Percentiles rank a stretch among this genome's conserved stretches.
Conservation (phyloP, 2,113 vertebrate genomes). For the Origma solitaria region DNA sequence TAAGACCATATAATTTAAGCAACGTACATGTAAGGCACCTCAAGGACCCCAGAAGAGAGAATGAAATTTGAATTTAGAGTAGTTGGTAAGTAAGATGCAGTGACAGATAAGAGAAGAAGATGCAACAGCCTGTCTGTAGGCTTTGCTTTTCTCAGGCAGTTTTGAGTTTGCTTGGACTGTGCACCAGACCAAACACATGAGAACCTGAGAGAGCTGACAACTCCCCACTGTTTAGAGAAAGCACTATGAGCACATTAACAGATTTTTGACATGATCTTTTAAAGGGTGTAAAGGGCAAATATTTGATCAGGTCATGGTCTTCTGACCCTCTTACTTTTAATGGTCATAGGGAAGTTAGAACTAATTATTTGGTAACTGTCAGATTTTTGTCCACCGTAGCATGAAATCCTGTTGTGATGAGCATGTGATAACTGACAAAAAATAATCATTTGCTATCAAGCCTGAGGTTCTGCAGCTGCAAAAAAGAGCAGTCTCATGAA, state of each 20-base stretch:
- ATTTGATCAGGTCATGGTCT: not conserved
- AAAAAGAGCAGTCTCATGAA: constrained; percentile 15
- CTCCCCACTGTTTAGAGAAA: not conserved
- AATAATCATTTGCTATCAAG: constrained; percentile 3
- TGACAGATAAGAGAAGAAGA: not conserved
- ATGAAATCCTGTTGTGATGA: constrained; percentile 17
- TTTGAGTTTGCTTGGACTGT: not conserved
- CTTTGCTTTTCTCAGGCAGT: not conserved
- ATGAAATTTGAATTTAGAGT: not conserved
- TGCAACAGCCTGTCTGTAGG: not conserved
- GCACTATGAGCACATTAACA: not conserved
- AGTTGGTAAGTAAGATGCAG: not conserved
- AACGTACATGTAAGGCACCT: not conserved
- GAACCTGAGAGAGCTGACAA: not conserved
- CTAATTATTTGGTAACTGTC: not conserved
- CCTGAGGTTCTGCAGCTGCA: constrained; percentile 16
- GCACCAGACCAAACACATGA: not conserved
- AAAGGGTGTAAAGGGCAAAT: not conserved
- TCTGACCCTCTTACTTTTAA: not conserved
- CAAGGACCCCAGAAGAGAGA: not conserved
- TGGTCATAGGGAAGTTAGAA: not conserved
- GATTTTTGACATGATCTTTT: not conserved
- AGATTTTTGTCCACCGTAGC: not conserved
- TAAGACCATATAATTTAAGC: not conserved
- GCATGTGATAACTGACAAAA: constrained; percentile 21